Percentiles rank a stretch among this genome's conserved stretches.
These are phyloP conservation scores for Isichthys henryi DNA, from an alignment of 2,113 vertebrate species.

Conservation along the genomic window DNA sequence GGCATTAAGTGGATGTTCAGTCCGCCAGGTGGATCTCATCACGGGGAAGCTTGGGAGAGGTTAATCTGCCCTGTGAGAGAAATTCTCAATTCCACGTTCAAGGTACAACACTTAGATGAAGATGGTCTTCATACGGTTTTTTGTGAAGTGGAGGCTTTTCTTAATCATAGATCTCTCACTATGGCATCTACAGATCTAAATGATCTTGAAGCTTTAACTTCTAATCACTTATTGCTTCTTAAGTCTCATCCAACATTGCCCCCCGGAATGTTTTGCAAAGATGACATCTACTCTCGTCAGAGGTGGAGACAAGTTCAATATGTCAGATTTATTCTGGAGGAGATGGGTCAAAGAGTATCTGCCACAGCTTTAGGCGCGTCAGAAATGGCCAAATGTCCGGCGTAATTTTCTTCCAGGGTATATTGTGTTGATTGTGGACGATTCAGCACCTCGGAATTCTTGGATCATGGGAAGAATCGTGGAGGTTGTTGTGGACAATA, in stretches of 20 bases:
- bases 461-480: neutral
- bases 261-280: neutral
- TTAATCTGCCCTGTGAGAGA: neutral
- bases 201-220: conserved; percentile 9
- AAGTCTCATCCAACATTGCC: conserved; percentile 10
- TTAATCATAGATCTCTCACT: conserved; percentile 9
- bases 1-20: conserved; percentile 20
- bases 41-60: conserved; percentile 2
- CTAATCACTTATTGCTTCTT: conserved; percentile 19
- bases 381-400: conserved; percentile 8
- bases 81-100: neutral
- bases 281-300: neutral
- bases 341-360: conserved; percentile 20
- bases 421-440: conserved; percentile 13
- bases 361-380: neutral
- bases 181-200: conserved; percentile 15
- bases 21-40: neutral
- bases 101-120: conserved; percentile 17
- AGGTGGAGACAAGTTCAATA: conserved; percentile 20
- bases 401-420: conserved; percentile 14
- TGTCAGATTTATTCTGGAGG: conserved; percentile 23
- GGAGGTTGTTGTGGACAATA: neutral
- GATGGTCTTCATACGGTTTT: conserved; percentile 13
- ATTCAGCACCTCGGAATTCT: conserved; percentile 10
- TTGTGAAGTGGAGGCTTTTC: conserved; percentile 6